Conservation (phyloP, 2,797 vertebrate species). For the Gouania willdenowi region DNA sequence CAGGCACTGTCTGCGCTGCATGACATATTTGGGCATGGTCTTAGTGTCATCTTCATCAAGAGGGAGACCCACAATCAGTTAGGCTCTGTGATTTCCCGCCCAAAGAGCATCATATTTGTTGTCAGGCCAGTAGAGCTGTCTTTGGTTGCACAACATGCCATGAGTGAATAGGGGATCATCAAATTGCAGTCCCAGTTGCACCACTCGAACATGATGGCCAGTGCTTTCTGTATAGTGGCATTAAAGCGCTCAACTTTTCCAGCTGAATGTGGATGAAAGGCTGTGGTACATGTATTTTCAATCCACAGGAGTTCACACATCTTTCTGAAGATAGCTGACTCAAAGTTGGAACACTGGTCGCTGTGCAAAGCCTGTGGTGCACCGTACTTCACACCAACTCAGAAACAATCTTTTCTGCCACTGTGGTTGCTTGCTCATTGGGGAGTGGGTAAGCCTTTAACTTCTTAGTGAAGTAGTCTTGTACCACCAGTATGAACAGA, state of each 20-base stretch:
- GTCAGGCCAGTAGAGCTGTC: background rate
- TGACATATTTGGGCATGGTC: background rate
- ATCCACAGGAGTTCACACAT: slow-evolving; percentile 21
- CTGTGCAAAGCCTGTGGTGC: slow-evolving; percentile 6
- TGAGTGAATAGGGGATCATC: slow-evolving; percentile 19
- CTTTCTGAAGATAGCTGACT: slow-evolving; percentile 8
- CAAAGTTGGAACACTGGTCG: slow-evolving; percentile 9
- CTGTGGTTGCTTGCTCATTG: slow-evolving; percentile 2
- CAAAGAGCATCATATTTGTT: background rate
- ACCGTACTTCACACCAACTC: slow-evolving; percentile 18
- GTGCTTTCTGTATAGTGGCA: no score
- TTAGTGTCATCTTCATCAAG: background rate
- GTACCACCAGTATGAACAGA: slow-evolving; percentile 11
- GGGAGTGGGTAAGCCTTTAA: slow-evolving; percentile 16
- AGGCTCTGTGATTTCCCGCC: background rate
- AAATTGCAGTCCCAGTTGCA: slow-evolving; percentile 28
- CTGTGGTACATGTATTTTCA: slow-evolving; percentile 13
- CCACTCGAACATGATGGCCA: no score
- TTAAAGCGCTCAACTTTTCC: no score
- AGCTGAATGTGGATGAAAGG: slow-evolving; percentile 4
- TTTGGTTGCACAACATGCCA: slow-evolving; percentile 4
- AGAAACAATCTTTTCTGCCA: slow-evolving; percentile 2
- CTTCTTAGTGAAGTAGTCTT: slow-evolving; percentile 22
- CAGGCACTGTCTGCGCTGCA: background rate
- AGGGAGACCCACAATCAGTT: background rate